A percentile compares a stretch with the other conserved stretches of the same genome.
Conservation (phyloP, 2,113 vertebrate genomes). For the Xenopus borealis region DNA sequence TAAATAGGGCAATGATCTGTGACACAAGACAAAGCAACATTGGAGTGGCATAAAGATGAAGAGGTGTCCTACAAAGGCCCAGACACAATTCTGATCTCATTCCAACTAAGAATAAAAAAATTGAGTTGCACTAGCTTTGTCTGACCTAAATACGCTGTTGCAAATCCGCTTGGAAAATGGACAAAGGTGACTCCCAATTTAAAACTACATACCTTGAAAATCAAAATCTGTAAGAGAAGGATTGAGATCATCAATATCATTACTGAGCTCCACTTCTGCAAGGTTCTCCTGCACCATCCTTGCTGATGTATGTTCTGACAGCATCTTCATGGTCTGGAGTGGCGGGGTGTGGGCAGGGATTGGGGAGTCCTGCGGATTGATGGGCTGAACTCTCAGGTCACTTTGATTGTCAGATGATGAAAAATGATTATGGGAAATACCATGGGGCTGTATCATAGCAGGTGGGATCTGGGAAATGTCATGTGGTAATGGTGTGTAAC, state of each 20-base stretch:
- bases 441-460: slow-evolving; percentile 60
- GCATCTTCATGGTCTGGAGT: slow-evolving; percentile 59
- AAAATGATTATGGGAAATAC: slow-evolving; percentile 55
- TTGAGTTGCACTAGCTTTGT: too few species aligned
- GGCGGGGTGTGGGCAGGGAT: slow-evolving; percentile 74
- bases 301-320: slow-evolving; percentile 63
- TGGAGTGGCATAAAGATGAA: too few species aligned
- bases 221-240: slow-evolving; percentile 91
- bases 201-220: slow-evolving; percentile 72
- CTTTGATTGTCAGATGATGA: slow-evolving; percentile 59
- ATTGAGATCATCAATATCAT: slow-evolving; percentile 85
- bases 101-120: too few species aligned
- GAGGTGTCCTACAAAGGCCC: too few species aligned
- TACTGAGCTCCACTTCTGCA: slow-evolving; percentile 77
- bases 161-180: too few species aligned
- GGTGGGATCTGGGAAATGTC: slow-evolving; percentile 67
- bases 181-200: too few species aligned
- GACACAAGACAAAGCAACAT: too few species aligned
- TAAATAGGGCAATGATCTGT: too few species aligned
- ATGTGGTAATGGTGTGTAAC: slow-evolving; percentile 57
- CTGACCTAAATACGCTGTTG: too few species aligned
- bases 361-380: slow-evolving; percentile 66
- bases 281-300: slow-evolving; percentile 75
- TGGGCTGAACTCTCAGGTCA: slow-evolving; percentile 58
- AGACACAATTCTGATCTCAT: too few species aligned